These are phyloP conservation scores for Phaonia tiefii DNA, from an alignment of 2,888 invertebrate species.

Conservation along the genomic window DNA sequence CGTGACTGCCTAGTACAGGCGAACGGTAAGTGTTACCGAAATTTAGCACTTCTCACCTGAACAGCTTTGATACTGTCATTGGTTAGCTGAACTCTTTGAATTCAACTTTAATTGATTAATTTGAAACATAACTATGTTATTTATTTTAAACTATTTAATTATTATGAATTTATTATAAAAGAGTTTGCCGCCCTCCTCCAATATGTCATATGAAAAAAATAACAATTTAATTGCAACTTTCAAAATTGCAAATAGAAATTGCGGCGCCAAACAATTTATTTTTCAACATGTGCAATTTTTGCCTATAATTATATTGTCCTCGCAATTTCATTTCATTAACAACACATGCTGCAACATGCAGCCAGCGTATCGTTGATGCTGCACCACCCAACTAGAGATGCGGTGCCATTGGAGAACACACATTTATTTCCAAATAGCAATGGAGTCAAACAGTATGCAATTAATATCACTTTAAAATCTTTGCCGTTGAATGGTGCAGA, in stretches of 20 bases:
- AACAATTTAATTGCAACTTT: constrained; percentile 29
- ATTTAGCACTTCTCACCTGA: too few species aligned
- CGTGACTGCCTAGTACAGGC: too few species aligned
- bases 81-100: too few species aligned
- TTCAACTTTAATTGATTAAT: too few species aligned
- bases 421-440: constrained; percentile 30
- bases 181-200: too few species aligned
- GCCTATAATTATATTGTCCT: constrained; percentile 59
- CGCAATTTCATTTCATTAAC: constrained; percentile 62
- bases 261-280: constrained; percentile 63
- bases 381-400: not conserved
- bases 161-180: too few species aligned
- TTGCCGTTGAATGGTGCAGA: constrained; percentile 27
- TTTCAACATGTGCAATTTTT: constrained; percentile 57
- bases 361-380: too few species aligned
- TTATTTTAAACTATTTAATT: too few species aligned
- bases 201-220: not conserved
- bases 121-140: too few species aligned
- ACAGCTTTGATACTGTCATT: too few species aligned
- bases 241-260: constrained; percentile 38
- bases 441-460: constrained; percentile 61
- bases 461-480: constrained; percentile 62
- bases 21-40: too few species aligned
- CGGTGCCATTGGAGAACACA: constrained; percentile 20
- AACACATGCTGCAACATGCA: constrained; percentile 51